Evolutionary conservation across 2,888 invertebrate species (phyloP), one percentile per base, ranked within the genome.

Genomic region (Electrophaes corylata): DNA sequence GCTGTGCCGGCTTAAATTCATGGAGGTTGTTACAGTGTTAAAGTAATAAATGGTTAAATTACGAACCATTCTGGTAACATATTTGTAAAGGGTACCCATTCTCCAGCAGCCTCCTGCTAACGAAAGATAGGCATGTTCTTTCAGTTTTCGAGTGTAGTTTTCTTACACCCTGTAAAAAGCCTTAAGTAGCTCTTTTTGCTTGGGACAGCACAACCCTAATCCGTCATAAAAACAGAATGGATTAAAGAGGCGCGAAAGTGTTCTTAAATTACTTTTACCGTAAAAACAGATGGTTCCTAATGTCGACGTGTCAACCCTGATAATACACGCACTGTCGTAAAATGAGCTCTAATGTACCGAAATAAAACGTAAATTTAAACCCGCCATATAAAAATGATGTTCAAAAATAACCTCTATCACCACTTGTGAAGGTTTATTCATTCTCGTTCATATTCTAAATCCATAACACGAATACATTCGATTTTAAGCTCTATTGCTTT

Each of bases 371-470:
- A 52, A 47, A 43, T 10, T 40, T 23, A 19, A 47, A 12, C 8
- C 11, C 16, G 4, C 12, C 14, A n/a, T n/a, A 18, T 23, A 12
- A 31, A 37, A 47, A 50, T 45, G 4, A 46, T 45, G 12, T 35
- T 45, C 41, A n/a, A 57, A 57, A 26, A 41, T 51, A 16, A 37
- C 26, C 57, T 47, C 37, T 57, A 57, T 52, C 47, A 43, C 46
- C 35, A 47, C 46, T 43, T 18, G 33, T 52, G 43, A 57, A 39
- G 57, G 57, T 47, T 52, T 56, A 56, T 56, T 44, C 43, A 55
- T 48, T 55, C 48, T 55, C 41, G 48, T 33, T 49, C 43, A 43
- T 35, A 33, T 48, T 26, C 3, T 26, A n/a, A 37, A 48, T 23
- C 20, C 23, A 47, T 48, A 26, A 23, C 37, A 5, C 1, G 18